phyloP scores from a whole-genome alignment of 2,888 invertebrate genomes.

The Philereme vetulata region DNA sequence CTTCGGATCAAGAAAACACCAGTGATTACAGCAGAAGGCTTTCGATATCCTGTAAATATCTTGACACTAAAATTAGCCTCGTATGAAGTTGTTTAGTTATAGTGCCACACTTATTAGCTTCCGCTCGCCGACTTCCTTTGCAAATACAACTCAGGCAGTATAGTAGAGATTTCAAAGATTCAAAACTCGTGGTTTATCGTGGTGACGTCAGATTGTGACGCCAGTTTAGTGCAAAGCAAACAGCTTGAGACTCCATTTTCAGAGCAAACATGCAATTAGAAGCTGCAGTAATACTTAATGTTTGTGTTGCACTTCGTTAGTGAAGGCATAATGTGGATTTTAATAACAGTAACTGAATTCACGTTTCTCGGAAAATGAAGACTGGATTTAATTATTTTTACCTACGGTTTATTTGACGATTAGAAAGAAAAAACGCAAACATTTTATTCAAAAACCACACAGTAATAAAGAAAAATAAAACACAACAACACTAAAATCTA shows the following conservation, averaged over 20 bases:
- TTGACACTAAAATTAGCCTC: too few relatives aligned
- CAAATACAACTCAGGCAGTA: not conserved
- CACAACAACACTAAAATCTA: too few relatives aligned
- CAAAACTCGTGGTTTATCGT: conserved; percentile 14
- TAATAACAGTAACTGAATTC: conserved; percentile 17
- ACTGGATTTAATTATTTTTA: not conserved
- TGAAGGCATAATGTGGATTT: conserved; percentile 25
- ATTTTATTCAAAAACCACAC: too few relatives aligned
- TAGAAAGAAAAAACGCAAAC: too few relatives aligned
- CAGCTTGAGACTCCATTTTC: conserved; percentile 50
- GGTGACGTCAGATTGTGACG: conserved; percentile 15
- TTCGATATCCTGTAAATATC: too few relatives aligned
- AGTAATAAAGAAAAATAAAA: too few relatives aligned
- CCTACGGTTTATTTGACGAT: not conserved
- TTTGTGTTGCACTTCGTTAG: conserved; percentile 46
- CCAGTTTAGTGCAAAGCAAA: conserved; percentile 42
- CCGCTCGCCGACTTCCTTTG: not conserved
- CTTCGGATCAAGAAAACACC: too few relatives aligned
- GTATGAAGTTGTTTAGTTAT: too few relatives aligned
- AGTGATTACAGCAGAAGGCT: too few relatives aligned
- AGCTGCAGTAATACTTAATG: conserved; percentile 45
- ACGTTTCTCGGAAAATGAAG: conserved; percentile 11
- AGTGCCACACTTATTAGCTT: too few relatives aligned
- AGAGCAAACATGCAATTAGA: conserved; percentile 59
- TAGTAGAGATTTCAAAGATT: conserved; percentile 6